Evolutionary conservation across 2,888 invertebrate species (phyloP), one percentile per base, ranked within the genome.

Genomic region (Macaria notata): DNA sequence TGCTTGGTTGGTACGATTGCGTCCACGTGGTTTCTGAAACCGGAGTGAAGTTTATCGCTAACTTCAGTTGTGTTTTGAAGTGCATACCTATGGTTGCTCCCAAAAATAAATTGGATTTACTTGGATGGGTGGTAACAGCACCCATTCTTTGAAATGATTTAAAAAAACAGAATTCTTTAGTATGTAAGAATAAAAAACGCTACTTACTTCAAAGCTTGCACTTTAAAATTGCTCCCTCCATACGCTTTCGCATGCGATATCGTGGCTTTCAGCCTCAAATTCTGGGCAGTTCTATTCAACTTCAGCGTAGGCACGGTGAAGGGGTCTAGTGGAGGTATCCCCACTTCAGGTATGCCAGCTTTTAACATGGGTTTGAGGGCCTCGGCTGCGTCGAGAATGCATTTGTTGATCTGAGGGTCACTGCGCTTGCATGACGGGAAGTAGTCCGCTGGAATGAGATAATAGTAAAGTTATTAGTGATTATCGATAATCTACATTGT

Each of bases 221-320:
- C 84, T 31, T 92, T 88, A 68, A 94, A 94, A 54, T 93, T 87
- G 0, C 94, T 93, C 7, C 93, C 92, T 0, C 96, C 96, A 44
- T 83, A 83, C 0, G 95, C 92, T 68, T 91, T 92, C 50, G 95
- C 93, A 62, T 96, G 93, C 59, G 83, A 94, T 61, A 95, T 92
- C 0, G 92, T 92, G 0, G 96, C 95, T 65, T 94, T 94, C 9
- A 96, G 75, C 59, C 93, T 93, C 30, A 96, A 92, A n/a, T 95
- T 93, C 1, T 95, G 94, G 5, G 94, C 91, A 0, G 94, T 93
- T 69, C 95, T 93, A 76, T 94, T 94, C 63, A 96, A 93, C 66
- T 93, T 93, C 60, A 96, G 86, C 52, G 94, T 93, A 0, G 95
- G 94, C 9, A 96, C 88, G 7, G 79, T 83, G 63, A 96, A 92